Percentiles rank a stretch among this genome's conserved stretches.
Conservation (phyloP, 2,113 vertebrate species). For the Ammospiza caudacuta region DNA sequence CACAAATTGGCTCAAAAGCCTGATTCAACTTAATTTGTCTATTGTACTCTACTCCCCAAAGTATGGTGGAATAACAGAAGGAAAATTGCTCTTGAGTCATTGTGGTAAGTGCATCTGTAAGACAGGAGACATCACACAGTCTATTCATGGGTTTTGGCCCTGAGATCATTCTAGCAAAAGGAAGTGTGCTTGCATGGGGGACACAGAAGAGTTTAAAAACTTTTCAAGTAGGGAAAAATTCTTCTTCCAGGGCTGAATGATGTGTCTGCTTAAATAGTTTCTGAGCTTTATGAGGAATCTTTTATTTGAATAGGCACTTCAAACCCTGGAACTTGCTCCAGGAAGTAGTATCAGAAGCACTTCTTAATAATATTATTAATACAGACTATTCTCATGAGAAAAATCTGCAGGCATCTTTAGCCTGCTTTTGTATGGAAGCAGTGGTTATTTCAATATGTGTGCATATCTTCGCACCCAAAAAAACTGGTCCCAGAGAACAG, state of each 20-base stretch:
- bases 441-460: constrained; percentile 3
- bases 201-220: neutral
- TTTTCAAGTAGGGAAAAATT: neutral
- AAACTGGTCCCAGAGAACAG: neutral
- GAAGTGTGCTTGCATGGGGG: neutral
- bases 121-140: neutral
- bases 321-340: neutral
- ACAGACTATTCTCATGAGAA: constrained; percentile 16
- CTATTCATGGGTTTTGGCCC: neutral
- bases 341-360: neutral
- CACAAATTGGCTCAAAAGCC: neutral
- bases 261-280: neutral
- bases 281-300: neutral
- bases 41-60: neutral
- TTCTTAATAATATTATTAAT: neutral
- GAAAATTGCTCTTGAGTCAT: neutral
- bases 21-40: neutral
- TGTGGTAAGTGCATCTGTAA: neutral
- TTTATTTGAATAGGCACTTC: neutral
- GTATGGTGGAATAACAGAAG: neutral
- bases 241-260: neutral
- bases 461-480: neutral
- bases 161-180: neutral
- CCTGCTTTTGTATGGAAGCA: neutral
- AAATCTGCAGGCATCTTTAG: neutral